phyloP scores from a whole-genome alignment of 2,888 invertebrate species.

The Euplagia quadripunctaria region DNA sequence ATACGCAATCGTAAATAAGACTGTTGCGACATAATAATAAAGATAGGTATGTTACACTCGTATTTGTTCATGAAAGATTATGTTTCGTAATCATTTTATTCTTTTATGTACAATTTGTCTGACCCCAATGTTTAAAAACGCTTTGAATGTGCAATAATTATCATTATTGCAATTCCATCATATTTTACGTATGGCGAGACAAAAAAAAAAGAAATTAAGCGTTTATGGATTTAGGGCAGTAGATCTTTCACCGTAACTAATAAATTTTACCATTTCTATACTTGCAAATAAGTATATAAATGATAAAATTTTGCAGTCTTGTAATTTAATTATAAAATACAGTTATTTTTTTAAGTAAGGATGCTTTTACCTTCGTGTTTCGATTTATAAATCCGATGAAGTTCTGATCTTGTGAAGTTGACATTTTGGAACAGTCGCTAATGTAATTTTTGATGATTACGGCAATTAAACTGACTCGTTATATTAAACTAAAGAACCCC shows the following conservation, averaged over 20 bases:
- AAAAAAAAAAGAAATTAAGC: background rate
- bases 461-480: no score
- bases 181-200: background rate
- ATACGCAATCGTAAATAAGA: constrained; percentile 2
- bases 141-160: background rate
- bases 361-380: background rate
- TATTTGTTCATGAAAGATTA: constrained; percentile 8
- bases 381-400: background rate
- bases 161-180: background rate
- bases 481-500: no score
- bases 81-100: constrained; percentile 9
- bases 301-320: background rate
- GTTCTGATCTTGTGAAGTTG: no score
- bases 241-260: background rate
- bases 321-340: background rate
- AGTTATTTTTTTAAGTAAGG: background rate
- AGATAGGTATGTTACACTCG: constrained; percentile 3
- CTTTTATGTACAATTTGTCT: constrained; percentile 4
- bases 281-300: background rate
- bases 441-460: no score
- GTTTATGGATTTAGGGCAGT: background rate
- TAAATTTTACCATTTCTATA: background rate
- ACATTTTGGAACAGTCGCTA: background rate
- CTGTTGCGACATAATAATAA: constrained; percentile 9
- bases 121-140: constrained; percentile 1